Conservation (phyloP, 2,888 invertebrate species). For the Zygothrica quintamaculata region DNA sequence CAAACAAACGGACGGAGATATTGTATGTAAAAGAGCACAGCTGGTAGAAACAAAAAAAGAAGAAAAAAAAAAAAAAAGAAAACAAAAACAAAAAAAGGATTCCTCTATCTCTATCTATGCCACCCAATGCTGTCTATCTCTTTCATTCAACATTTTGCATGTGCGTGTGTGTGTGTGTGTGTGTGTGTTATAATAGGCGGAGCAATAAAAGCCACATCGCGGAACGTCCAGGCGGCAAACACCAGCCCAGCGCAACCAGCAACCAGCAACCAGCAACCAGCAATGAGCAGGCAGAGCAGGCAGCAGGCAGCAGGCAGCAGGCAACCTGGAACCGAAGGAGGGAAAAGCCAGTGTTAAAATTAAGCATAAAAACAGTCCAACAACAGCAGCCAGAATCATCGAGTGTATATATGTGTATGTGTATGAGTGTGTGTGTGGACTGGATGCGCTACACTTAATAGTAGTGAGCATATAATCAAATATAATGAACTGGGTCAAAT, state of each 20-base stretch:
- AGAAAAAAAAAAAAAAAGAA: too few species aligned
- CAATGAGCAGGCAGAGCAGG: too few species aligned
- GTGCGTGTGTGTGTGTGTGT: too few species aligned
- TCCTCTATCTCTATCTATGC: constrained; percentile 22
- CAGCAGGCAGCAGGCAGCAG: too few species aligned
- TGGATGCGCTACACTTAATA: constrained; percentile 42
- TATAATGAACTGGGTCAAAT: too few species aligned
- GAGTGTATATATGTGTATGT: constrained; percentile 5
- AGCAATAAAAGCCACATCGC: constrained; percentile 69
- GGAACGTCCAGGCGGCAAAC: constrained; percentile 6
- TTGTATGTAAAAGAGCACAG: constrained; percentile 18
- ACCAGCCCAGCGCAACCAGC: too few species aligned
- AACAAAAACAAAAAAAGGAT: constrained; percentile 55
- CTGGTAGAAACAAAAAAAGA: too few species aligned
- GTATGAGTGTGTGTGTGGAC: background rate
- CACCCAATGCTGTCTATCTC: constrained; percentile 1
- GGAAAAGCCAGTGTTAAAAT: constrained; percentile 18
- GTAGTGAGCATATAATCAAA: constrained; percentile 20
- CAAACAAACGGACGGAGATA: background rate
- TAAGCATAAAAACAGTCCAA: constrained; percentile 55
- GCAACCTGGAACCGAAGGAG: constrained; percentile 5
- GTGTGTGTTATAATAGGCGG: constrained; percentile 72
- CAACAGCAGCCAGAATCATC: too few species aligned
- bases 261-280: too few species aligned
- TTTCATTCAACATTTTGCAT: background rate